Conservation (phyloP, 2,113 vertebrate genomes). For the Nerophis ophidion region DNA sequence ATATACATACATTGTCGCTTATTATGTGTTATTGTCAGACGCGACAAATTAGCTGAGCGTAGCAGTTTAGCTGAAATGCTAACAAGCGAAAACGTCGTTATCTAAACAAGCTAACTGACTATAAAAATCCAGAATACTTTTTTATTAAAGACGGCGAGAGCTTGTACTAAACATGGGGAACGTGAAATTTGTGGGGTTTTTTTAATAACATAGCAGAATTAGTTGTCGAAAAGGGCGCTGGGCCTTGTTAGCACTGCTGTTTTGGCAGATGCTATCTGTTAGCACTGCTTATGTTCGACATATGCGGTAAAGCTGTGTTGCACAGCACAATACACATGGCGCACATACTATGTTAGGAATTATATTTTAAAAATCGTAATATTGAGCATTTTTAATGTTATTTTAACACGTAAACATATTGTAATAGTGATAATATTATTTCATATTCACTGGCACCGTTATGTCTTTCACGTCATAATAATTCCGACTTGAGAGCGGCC, state of each 20-base stretch:
- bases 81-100: not conserved
- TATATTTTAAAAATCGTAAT: not conserved
- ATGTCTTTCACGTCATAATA: not conserved
- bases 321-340: not conserved
- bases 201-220: constrained; percentile 3
- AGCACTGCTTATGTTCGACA: too few species aligned
- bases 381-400: not conserved
- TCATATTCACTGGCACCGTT: not conserved
- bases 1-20: too few species aligned
- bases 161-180: too few species aligned
- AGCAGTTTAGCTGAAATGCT: constrained; percentile 8
- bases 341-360: not conserved
- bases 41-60: not conserved
- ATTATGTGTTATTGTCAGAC: not conserved
- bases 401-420: not conserved
- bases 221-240: constrained; percentile 30
- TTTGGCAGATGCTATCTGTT: too few species aligned
- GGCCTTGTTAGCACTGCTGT: constrained; percentile 26
- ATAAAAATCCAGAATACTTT: not conserved
- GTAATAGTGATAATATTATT: not conserved
- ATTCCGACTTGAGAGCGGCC: not conserved
- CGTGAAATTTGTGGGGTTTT: too few species aligned
- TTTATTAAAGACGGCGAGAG: too few species aligned
- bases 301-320: constrained; percentile 5
- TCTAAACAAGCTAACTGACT: not conserved